Evolutionary conservation across 2,888 invertebrate genomes (phyloP), one percentile per base, ranked within the genome.

Genomic region (Cerceris rybyensis): DNA sequence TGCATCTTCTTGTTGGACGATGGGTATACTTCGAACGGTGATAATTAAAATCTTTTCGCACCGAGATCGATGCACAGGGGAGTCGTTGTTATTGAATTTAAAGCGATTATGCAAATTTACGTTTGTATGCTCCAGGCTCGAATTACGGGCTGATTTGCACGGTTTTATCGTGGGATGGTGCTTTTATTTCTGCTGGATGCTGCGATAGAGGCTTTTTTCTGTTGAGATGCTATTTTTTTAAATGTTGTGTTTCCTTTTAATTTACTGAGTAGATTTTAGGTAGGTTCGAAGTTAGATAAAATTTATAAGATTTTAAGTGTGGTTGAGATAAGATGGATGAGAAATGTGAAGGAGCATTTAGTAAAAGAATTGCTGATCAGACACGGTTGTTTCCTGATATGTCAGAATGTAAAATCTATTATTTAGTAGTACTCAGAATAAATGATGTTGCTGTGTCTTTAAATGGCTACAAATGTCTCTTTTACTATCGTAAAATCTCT

Each of bases 21-120:
- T 52, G 42, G 13, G 55, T 42, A n/a, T 41, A 59, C 60, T 75
- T n/a, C 28, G 52, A 60, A 66, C 67, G 64, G 68, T 70, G 66
- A 68, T 78, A 81, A 83, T 81, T 83, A 75, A 82, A 78, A 64
- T 63, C 69, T 58, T 65, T 55, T 66, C 28, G 28, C 49, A 43
- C 50, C 16, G 49, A 61, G 17, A 46, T 42, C 43, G 61, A 39
- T 17, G 28, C 28, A 59, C 70, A 50, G 50, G 55, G 49, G 46
- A 46, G 54, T 63, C 55, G 70, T 75, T 76, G 66, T 17, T 42
- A 13, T 49, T 55, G 57, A 71, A 70, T 82, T 82, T 82, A 76
- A 70, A 6, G 28, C 57, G 13, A 39, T n/a, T 43, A 59, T 54
- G 52, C 28, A 16, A 42, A 59, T 39, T 14, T 13, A 2, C 7